Conservation (phyloP, 2,888 invertebrate species). For the Eremobia ochroleuca region DNA sequence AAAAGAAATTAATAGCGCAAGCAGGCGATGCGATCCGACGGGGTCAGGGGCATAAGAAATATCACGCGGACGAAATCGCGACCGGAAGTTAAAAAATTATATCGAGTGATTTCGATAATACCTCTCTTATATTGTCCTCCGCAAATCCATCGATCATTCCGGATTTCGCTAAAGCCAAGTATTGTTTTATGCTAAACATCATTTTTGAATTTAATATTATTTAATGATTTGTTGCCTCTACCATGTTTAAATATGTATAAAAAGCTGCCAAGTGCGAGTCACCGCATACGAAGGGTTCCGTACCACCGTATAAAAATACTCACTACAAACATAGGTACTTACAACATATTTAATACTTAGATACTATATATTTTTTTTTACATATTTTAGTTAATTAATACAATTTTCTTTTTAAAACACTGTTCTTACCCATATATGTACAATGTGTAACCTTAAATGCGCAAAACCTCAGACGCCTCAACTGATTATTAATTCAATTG, state of each 20-base stretch:
- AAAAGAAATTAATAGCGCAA: too few relatives aligned
- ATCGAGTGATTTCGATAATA: conserved; percentile 65
- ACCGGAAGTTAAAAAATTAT: too few relatives aligned
- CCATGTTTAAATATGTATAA: not conserved
- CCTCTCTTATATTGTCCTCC: conserved; percentile 66
- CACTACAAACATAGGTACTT: too few relatives aligned
- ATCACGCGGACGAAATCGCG: too few relatives aligned
- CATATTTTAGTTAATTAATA: not conserved
- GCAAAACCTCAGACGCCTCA: too few relatives aligned
- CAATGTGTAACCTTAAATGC: too few relatives aligned
- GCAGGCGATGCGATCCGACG: too few relatives aligned
- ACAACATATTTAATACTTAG: too few relatives aligned
- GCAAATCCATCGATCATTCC: conserved; percentile 76
- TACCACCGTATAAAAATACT: not conserved
- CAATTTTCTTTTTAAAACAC: too few relatives aligned
- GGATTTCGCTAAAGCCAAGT: conserved; percentile 77
- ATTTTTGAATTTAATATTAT: conserved; percentile 55
- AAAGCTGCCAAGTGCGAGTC: not conserved
- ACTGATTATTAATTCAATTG: too few relatives aligned
- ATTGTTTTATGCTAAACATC: conserved; percentile 77
- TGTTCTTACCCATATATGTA: too few relatives aligned
- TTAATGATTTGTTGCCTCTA: conserved; percentile 38
- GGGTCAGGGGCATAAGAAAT: too few relatives aligned
- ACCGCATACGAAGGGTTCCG: not conserved
- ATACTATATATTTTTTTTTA: not conserved